Evolutionary conservation across 2,113 vertebrate genomes (phyloP), one percentile per base, ranked within the genome.

Genomic region (Cairina moschata): DNA sequence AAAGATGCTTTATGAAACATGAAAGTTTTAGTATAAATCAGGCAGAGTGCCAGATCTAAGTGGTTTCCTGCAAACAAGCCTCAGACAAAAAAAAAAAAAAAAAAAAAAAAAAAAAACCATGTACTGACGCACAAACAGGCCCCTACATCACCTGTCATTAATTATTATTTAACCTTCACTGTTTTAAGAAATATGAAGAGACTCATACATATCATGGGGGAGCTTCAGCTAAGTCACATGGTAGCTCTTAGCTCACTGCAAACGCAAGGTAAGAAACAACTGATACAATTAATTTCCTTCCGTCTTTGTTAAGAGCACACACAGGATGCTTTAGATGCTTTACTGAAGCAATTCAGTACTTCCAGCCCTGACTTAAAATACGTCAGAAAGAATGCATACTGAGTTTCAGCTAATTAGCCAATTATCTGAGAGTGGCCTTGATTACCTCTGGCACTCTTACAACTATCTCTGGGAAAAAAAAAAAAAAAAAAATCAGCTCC

Each of bases 31-130:
- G 76, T 56, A 56, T 59, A 82, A 81, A 59, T 89, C 83, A 82
- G 91, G 83, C 73, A 72, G 48, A 31, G 23, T 82, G 86, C 77
- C 93, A 97, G 62, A 78, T 38, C 36, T 69, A 84, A 96, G 48
- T 75, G 77, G 81, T 62, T 93, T 93, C 83, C 91, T 91, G 69
- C 65, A 95, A 92, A 90, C 32, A 29, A 86, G 29, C 34, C 60
- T 95, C 63, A 84, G 76, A 25, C 62, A 81, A 66, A 90, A 88
- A 62, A 34, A 38, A 9, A 38, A 31, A 12, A 38, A 16, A 17
- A 28, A 28, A 63, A 8, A 5, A 38, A 17, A 44, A 17, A 44
- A 44, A 21, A 18, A 44, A 44, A 20, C 9, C 20, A 50, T 55
- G 50, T 42, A 78, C 29, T 72, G 66, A 84, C 13, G 25, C 48